Percentiles rank a stretch among this genome's conserved stretches.
These are phyloP conservation scores for Periophthalmodon schlosseri DNA, from an alignment of 2,113 vertebrate species.

Conservation along the genomic window DNA sequence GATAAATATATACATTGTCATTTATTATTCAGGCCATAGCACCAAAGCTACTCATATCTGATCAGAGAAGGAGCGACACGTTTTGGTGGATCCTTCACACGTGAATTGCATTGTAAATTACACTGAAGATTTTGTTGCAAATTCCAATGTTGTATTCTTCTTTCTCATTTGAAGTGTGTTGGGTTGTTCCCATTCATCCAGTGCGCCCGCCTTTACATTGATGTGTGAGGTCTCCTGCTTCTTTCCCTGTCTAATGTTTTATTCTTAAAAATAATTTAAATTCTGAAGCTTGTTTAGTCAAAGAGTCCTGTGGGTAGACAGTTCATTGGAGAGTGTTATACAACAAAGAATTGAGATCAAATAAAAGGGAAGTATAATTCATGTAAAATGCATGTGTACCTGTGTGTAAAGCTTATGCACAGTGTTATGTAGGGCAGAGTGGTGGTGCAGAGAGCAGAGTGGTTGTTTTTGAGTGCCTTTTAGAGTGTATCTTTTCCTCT, in stretches of 20 bases:
- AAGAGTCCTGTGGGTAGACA: background rate
- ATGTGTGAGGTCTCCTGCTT: too few relatives aligned
- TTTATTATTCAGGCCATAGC: too few relatives aligned
- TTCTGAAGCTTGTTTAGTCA: background rate
- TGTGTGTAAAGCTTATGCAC: background rate
- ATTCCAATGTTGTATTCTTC: background rate
- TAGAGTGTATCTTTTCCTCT: slow-evolving; percentile 32
- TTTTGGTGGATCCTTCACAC: background rate
- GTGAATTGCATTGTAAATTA: background rate
- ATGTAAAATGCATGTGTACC: slow-evolving; percentile 9
- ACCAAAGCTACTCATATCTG: too few relatives aligned
- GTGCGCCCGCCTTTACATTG: too few relatives aligned
- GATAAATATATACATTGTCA: too few relatives aligned
- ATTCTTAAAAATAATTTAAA: background rate
- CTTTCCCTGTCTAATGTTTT: background rate
- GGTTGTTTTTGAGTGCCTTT: slow-evolving; percentile 53
- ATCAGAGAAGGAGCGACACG: background rate
- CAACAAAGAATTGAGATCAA: slow-evolving; percentile 8
- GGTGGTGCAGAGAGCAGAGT: slow-evolving; percentile 47
- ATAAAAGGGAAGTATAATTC: background rate
- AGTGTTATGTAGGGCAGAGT: slow-evolving; percentile 60
- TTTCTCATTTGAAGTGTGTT: too few relatives aligned
- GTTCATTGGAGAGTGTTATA: background rate
- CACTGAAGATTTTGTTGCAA: background rate
- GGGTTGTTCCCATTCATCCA: too few relatives aligned